phyloP scores from a whole-genome alignment of 2,888 invertebrate genomes.

The Melolontha melolontha region DNA sequence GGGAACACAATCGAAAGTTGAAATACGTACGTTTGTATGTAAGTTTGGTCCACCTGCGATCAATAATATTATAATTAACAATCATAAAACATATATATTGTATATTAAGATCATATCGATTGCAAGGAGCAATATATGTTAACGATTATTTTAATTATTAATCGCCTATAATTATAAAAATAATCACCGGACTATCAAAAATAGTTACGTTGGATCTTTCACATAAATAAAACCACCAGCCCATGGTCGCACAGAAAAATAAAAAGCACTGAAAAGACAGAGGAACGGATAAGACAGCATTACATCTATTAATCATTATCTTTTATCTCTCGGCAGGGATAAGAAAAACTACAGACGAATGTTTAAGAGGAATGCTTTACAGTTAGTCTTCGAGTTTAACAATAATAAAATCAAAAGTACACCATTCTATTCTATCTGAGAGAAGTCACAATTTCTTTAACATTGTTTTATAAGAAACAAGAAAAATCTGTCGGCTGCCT shows the following conservation, averaged over 20 bases:
- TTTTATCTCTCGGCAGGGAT: conserved; percentile 36
- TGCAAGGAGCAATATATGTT: too few relatives aligned
- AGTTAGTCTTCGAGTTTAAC: conserved; percentile 40
- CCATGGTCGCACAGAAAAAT: conserved; percentile 12
- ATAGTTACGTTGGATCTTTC: conserved; percentile 6
- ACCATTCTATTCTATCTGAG: conserved; percentile 58
- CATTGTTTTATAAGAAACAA: conserved; percentile 63
- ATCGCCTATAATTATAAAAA: too few relatives aligned
- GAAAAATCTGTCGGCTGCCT: conserved; percentile 63
- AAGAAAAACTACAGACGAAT: conserved; percentile 34
- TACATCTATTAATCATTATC: conserved; percentile 42
- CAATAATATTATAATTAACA: too few relatives aligned
- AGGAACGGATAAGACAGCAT: conserved; percentile 30
- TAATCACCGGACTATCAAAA: background rate
- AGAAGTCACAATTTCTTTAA: conserved; percentile 61
- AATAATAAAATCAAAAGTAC: conserved; percentile 53
- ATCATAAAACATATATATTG: too few relatives aligned
- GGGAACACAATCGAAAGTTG: too few relatives aligned
- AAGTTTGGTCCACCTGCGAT: too few relatives aligned
- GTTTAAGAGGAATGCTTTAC: conserved; percentile 42
- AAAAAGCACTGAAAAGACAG: conserved; percentile 23
- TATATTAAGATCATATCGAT: too few relatives aligned
- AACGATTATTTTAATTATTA: too few relatives aligned
- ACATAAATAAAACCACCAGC: conserved; percentile 10
- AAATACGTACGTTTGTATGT: too few relatives aligned